Evolutionary conservation across 2,888 invertebrate species (phyloP).

Genomic region (Lasioglossum pauxillum): DNA sequence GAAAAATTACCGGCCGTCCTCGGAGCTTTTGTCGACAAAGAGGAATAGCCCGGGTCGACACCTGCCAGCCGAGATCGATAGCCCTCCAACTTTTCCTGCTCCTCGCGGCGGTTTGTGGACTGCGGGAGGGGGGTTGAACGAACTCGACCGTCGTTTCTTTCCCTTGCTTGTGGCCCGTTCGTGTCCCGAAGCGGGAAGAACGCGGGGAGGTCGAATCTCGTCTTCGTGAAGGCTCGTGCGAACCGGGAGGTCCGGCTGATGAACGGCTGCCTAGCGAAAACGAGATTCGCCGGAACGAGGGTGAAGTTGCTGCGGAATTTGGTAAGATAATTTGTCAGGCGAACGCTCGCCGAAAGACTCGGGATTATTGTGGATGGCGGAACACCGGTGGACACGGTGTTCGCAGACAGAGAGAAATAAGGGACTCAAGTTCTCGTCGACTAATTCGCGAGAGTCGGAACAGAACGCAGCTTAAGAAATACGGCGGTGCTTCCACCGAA

Average conservation of each 20-base stretch:
- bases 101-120: slow-evolving; percentile 6
- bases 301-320: neutral
- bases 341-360: neutral
- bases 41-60: neutral
- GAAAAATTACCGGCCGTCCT: neutral
- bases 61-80: slow-evolving; percentile 20
- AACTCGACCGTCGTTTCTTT: neutral
- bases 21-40: neutral
- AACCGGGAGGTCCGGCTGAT: neutral
- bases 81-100: slow-evolving; percentile 17
- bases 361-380: neutral
- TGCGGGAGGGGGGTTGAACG: slow-evolving; percentile 1
- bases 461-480: neutral
- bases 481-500: neutral
- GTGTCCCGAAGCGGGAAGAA: neutral
- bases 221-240: slow-evolving; percentile 14
- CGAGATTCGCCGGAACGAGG: neutral
- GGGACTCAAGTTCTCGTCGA: neutral
- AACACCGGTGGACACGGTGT: neutral
- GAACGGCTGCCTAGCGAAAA: slow-evolving; percentile 4
- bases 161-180: neutral
- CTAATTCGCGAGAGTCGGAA: neutral
- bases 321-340: neutral
- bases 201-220: neutral
- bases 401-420: neutral